phyloP scores from a whole-genome alignment of 2,888 invertebrate species.

The Lithosia quadra region DNA sequence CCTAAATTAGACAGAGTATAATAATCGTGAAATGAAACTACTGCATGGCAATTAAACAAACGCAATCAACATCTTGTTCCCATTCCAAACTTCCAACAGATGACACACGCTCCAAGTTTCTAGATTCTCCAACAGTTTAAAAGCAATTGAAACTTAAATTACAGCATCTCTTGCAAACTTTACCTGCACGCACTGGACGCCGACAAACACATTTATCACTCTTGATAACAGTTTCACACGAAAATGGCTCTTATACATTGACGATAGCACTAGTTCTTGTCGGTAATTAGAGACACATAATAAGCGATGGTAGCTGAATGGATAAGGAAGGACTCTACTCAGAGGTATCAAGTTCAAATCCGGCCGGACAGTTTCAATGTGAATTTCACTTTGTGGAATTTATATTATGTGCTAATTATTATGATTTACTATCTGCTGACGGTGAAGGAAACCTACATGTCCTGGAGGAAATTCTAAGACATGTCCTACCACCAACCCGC shows the following conservation, averaged over 20 bases:
- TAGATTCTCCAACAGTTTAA: constrained; percentile 29
- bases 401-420: too few species aligned
- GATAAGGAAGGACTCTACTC: too few species aligned
- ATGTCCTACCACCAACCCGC: too few species aligned
- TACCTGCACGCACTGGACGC: constrained; percentile 35
- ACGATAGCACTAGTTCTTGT: not conserved
- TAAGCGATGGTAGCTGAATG: too few species aligned
- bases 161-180: constrained; percentile 27
- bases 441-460: too few species aligned
- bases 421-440: too few species aligned
- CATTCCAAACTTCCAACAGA: constrained; percentile 11
- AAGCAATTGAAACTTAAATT: constrained; percentile 52
- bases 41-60: constrained; percentile 22
- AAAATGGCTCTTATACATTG: not conserved
- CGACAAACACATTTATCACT: constrained; percentile 43
- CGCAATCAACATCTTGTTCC: constrained; percentile 8
- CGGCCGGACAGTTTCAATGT: too few species aligned
- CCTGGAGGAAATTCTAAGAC: too few species aligned
- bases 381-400: too few species aligned
- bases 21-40: constrained; percentile 25
- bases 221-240: constrained; percentile 17
- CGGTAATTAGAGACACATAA: not conserved
- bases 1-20: not conserved
- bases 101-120: constrained; percentile 22
- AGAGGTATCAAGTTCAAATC: too few species aligned